phyloP scores from a whole-genome alignment of 2,797 vertebrate species.

The Malacoraja senta region DNA sequence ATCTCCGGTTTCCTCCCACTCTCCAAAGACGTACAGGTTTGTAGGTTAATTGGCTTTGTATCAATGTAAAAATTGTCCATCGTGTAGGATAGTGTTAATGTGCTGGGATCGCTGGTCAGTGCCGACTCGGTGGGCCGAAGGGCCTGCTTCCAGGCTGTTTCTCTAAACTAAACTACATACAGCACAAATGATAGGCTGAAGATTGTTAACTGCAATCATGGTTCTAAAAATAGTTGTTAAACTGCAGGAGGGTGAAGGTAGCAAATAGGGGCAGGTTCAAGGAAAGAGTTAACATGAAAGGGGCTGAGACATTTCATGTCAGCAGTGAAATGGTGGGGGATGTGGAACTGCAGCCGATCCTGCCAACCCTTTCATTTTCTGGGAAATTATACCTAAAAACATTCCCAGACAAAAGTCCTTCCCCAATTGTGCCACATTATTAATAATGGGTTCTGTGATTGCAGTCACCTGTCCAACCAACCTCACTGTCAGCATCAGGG shows the following conservation, averaged over 20 bases:
- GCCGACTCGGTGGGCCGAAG: no score
- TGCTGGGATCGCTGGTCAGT: no score
- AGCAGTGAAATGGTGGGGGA: neutral
- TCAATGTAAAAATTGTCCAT: no score
- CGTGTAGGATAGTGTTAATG: no score
- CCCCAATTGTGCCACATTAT: neutral
- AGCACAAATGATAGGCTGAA: neutral
- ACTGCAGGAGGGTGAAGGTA: neutral
- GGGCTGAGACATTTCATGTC: neutral
- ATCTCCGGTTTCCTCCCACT: no score
- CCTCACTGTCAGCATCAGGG: neutral
- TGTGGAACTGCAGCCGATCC: neutral
- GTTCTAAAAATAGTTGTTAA: neutral
- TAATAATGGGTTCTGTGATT: neutral
- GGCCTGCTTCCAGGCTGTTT: no score
- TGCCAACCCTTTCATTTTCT: neutral
- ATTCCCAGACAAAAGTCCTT: neutral
- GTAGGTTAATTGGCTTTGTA: no score
- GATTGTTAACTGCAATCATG: neutral
- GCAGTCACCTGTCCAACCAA: neutral
- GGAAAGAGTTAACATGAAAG: neutral
- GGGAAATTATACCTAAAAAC: no score
- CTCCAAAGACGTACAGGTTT: no score
- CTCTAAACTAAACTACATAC: neutral
- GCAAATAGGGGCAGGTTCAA: neutral